Evolutionary conservation across 2,113 vertebrate species (phyloP), one percentile per base, ranked within the genome.

Genomic region (Rousettus leschenaultii): DNA sequence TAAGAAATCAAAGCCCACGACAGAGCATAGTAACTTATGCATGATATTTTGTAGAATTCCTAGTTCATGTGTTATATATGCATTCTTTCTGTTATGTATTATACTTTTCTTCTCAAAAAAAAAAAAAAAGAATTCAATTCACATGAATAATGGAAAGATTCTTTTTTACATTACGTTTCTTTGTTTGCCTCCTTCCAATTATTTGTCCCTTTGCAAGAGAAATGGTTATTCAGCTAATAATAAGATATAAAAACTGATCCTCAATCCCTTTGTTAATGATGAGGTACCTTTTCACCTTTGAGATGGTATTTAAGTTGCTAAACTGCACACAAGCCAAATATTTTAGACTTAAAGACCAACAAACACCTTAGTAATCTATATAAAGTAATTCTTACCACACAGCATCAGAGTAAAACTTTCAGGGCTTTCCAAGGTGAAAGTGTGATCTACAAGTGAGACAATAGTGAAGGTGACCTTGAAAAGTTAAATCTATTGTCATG

Each of bases 91-190:
- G 43, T 88, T 87, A 43, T 86, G 3, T 85, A 73, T 77, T 89
- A n/a, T 43, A 65, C 74, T 83, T 48, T 66, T 48, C 35, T 74
- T 66, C 77, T 92, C 43, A 80, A 80, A 55, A 84, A 43, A n/a
- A n/a, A 6, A 43, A 48, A 71, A 57, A 57, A 48, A 91, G 15
- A 92, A 79, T 89, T 18, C 12, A 68, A 40, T 90, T 95, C 61
- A 82, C 43, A 84, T 35, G 48, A 92, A 38, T 83, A n/a, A 38
- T 77, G 55, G 38, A 30, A 74, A 80, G 12, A 82, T 14, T 61
- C 95, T 85, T 83, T 89, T 96, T 96, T 51, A 28, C 53, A 3
- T 86, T 65, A 80, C 33, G 13, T 83, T 66, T 66, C 59, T 73
- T 85, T 45, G 51, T 6, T 51, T 5, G 13, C 38, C 28, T 9